Base-by-base conservation (phyloP, 2,888 invertebrate genomes). In the Melinopterus prodromus region DNA sequence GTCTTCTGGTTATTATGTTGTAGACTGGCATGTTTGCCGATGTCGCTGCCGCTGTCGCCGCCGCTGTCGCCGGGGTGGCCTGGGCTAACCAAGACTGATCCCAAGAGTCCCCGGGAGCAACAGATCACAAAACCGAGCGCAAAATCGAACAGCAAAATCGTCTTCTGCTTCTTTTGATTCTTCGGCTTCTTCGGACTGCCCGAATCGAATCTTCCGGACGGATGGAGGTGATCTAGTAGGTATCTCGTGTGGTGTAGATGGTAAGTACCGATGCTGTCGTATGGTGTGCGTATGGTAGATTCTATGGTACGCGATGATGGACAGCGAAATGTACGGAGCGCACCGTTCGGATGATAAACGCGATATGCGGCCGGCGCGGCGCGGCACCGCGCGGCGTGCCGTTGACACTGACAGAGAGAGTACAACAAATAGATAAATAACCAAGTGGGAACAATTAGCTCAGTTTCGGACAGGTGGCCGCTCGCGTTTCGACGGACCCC, bases 1-100 rank as follows among this genome's bases (percentile, higher is more conserved):
- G 92, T 87, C 92, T 91, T 86, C 92, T 91, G 82, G 92, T 90
- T 86, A 92, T 91, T 84, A 92, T 92, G 88, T 92, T 92, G 88
- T 92, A 92, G 84, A 92, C 92, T 83, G 92, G 92, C 92, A 92
- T 92, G 85, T 80, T 83, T 53, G 35, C 12, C 9, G 15, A 0
- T 16, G n/a, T 53, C 53, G 7, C 35, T 12, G 15, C n/a, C n/a
- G n/a, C n/a, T n/a, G n/a, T n/a, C n/a, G n/a, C n/a, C n/a, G n/a
- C n/a, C n/a, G n/a, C n/a, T n/a, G n/a, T n/a, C n/a, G n/a, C n/a
- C n/a, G 15, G 35, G 6, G 0, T 26, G 12, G 16, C 71, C 7
- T n/a, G 35, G n/a, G 74, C 74, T n/a, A 6, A 26, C 35, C 16
- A 26, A 74, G n/a, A 74, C 3, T 36, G n/a, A 71, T 74, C 37